phyloP scores from a whole-genome alignment of 2,113 vertebrate species.

The Vanacampus margaritifer region DNA sequence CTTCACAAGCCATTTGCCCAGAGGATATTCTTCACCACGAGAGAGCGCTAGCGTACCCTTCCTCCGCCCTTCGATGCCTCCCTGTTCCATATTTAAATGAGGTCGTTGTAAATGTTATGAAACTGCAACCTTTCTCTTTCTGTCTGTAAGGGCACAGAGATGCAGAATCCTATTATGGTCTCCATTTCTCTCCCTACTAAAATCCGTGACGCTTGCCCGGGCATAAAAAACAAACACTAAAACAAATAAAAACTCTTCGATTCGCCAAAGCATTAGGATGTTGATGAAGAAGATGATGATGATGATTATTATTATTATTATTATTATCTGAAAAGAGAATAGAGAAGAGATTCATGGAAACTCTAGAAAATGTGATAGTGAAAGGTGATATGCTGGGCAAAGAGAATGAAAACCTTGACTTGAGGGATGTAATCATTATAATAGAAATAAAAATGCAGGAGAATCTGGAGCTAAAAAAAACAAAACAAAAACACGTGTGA shows the following conservation, averaged over 20 bases:
- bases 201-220: background rate
- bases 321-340: background rate
- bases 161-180: background rate
- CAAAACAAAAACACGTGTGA: background rate
- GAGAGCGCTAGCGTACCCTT: constrained; percentile 7
- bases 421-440: too few species aligned
- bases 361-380: constrained; percentile 7
- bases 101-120: constrained; percentile 14
- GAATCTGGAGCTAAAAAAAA: background rate
- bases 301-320: background rate
- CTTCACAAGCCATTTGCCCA: too few species aligned
- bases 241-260: too few species aligned
- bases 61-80: background rate
- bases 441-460: too few species aligned
- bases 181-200: background rate
- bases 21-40: constrained; percentile 24
- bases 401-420: too few species aligned
- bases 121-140: constrained; percentile 4
- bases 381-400: background rate
- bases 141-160: background rate
- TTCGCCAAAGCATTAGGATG: background rate
- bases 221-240: background rate
- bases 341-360: too few species aligned
- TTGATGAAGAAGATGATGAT: background rate
- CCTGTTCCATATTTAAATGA: constrained; percentile 1